Conservation (phyloP, 2,888 invertebrate genomes). For the Cheilosia vernalis region DNA sequence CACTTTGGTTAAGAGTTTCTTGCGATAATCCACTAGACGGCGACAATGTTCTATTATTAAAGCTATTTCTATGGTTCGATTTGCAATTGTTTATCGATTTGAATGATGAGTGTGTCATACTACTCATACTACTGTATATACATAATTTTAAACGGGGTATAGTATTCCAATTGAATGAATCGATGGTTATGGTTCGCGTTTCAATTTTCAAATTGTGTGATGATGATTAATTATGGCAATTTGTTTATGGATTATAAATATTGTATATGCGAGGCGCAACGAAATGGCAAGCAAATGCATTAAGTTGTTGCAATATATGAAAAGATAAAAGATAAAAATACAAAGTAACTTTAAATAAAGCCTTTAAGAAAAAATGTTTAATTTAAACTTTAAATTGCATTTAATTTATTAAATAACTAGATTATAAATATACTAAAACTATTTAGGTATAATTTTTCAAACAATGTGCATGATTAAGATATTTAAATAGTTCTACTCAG, state of each 20-base stretch:
- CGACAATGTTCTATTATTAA: slow-evolving; percentile 84
- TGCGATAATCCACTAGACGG: slow-evolving; percentile 86
- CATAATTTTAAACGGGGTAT: slow-evolving; percentile 5
- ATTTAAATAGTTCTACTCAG: background rate
- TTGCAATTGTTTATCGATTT: slow-evolving; percentile 63
- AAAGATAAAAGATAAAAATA: slow-evolving; percentile 68
- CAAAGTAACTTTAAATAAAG: slow-evolving; percentile 31
- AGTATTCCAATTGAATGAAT: slow-evolving; percentile 26
- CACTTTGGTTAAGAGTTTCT: slow-evolving; percentile 86
- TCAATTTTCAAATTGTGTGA: too few relatives aligned
- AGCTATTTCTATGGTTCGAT: slow-evolving; percentile 71
- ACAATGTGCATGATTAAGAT: background rate
- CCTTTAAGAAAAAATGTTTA: background rate
- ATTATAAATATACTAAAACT: background rate
- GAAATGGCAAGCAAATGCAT: slow-evolving; percentile 70
- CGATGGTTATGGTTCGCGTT: background rate
- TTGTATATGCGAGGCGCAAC: slow-evolving; percentile 46
- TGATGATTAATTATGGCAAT: slow-evolving; percentile 21
- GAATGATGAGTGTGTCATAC: slow-evolving; percentile 65
- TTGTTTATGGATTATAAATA: slow-evolving; percentile 20
- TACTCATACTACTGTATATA: slow-evolving; percentile 54
- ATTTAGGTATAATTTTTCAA: background rate
- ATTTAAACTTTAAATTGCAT: background rate
- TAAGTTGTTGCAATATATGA: slow-evolving; percentile 57
- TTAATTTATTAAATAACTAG: background rate